Percentiles rank a stretch among this genome's conserved stretches.
Evolutionary conservation across 2,113 vertebrate genomes (phyloP).

Genomic region (Bufo bufo): DNA sequence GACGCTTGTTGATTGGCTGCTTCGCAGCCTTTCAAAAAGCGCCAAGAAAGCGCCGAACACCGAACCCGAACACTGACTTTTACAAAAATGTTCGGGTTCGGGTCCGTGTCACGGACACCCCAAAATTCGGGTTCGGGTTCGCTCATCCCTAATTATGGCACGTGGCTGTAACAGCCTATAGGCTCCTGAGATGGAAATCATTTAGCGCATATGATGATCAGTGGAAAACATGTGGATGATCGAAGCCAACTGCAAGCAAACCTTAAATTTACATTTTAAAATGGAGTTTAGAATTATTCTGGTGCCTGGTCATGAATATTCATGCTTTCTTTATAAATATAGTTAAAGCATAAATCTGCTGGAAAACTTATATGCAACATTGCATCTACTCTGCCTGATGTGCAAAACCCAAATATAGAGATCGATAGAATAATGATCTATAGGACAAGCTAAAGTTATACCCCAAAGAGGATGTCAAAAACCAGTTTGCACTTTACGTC

Average conservation of each 20-base stretch:
- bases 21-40: too few relatives aligned
- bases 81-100: too few relatives aligned
- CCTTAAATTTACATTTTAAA: neutral
- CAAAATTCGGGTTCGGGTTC: too few relatives aligned
- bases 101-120: too few relatives aligned
- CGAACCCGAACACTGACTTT: too few relatives aligned
- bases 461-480: neutral
- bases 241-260: neutral
- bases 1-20: too few relatives aligned
- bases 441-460: neutral
- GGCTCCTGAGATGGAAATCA: neutral
- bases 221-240: neutral
- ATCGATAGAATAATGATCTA: neutral
- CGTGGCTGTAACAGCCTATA: neutral
- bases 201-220: neutral
- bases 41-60: too few relatives aligned
- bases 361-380: neutral
- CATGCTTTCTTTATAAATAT: neutral
- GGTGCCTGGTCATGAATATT: neutral
- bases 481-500: neutral
- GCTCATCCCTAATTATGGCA: too few relatives aligned
- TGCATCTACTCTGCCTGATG: neutral
- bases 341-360: neutral
- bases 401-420: neutral
- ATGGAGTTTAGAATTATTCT: neutral